phyloP scores from a whole-genome alignment of 2,888 invertebrate genomes.

The Nomada fabriciana region DNA sequence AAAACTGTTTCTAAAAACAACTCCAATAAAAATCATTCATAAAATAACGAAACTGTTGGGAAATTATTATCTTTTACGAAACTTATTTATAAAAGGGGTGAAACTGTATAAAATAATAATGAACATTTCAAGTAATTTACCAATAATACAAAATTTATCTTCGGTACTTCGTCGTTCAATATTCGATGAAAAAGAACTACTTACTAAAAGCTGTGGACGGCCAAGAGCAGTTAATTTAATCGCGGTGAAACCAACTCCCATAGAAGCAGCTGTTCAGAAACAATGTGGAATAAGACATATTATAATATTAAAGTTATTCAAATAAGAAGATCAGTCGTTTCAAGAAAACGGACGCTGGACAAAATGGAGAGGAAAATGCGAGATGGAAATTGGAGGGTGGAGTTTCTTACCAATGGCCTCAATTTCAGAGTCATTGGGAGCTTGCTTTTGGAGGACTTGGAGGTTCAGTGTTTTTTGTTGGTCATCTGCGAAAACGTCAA shows the following conservation, averaged over 20 bases:
- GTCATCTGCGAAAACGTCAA: constrained; percentile 42
- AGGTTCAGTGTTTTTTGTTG: constrained; percentile 57
- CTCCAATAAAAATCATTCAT: too few species aligned
- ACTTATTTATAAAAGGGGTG: not conserved
- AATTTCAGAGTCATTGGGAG: constrained; percentile 44
- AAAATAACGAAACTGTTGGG: too few species aligned
- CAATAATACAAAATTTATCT: too few species aligned
- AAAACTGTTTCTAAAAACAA: too few species aligned
- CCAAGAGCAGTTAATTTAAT: constrained; percentile 99
- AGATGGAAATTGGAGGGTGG: not conserved
- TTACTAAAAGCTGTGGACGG: constrained; percentile 97
- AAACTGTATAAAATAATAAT: not conserved
- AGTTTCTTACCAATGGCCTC: constrained; percentile 71
- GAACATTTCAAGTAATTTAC: too few species aligned
- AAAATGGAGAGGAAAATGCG: not conserved
- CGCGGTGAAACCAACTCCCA: constrained; percentile 98
- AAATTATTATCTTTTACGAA: not conserved
- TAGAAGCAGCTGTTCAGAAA: constrained; percentile 90
- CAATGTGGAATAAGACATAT: not conserved
- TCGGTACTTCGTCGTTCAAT: too few species aligned
- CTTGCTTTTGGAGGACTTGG: constrained; percentile 59
- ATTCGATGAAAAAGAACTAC: constrained; percentile 78
- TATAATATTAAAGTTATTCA: not conserved
- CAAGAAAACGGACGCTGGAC: not conserved
- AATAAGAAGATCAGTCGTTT: not conserved